Evolutionary conservation across 2,888 invertebrate species (phyloP).

Genomic region (Drosophila hawaiiensis): DNA sequence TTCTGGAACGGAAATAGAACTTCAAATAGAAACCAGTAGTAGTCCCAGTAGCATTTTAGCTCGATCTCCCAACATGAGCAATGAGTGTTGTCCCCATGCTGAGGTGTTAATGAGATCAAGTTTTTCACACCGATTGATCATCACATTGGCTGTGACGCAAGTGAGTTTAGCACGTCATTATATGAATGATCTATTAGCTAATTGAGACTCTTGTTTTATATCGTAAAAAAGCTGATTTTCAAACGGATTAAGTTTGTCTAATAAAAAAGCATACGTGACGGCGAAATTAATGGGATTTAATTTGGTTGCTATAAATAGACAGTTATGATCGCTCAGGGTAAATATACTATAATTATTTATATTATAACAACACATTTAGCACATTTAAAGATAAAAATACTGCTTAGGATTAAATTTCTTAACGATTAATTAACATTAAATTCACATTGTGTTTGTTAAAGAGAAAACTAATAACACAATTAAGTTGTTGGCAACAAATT

Average conservation of each 20-base stretch:
- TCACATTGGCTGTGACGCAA: conserved; percentile 41
- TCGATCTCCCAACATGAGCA: conserved; percentile 27
- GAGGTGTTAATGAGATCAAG: conserved; percentile 67
- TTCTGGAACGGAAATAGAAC: conserved; percentile 77
- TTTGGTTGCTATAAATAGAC: not conserved
- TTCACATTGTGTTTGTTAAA: not conserved
- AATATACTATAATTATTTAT: not conserved
- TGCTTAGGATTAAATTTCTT: not conserved
- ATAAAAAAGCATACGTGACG: not conserved
- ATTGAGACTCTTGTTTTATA: conserved; percentile 31
- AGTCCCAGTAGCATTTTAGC: not conserved
- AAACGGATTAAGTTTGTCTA: conserved; percentile 1
- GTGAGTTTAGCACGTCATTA: conserved; percentile 25
- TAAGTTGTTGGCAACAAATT: not conserved
- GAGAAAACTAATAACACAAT: not conserved
- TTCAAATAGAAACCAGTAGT: conserved; percentile 7
- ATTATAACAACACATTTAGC: not conserved
- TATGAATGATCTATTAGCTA: conserved; percentile 45
- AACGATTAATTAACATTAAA: no score
- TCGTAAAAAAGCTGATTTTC: conserved; percentile 7
- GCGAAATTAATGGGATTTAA: not conserved
- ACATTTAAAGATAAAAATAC: not conserved
- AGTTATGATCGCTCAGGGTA: not conserved
- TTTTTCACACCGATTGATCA: conserved; percentile 12
- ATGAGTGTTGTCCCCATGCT: conserved; percentile 46